Conservation (phyloP, 2,888 invertebrate species). For the Platycnemis pennipes region DNA sequence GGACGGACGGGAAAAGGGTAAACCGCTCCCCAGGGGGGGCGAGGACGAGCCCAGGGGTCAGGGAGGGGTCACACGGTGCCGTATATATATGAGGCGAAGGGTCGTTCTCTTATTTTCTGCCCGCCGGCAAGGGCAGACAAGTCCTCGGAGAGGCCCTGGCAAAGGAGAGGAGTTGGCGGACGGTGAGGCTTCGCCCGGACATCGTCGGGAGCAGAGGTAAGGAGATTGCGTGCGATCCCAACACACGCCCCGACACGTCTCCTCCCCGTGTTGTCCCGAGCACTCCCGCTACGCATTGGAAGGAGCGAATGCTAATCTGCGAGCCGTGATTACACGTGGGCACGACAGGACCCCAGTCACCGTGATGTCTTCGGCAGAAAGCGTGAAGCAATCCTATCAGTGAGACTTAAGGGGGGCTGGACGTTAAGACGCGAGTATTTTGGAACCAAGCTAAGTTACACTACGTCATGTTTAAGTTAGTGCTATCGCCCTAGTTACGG, state of each 20-base stretch:
- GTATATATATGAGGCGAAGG: not conserved
- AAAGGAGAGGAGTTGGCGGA: not conserved
- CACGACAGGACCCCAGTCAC: not conserved
- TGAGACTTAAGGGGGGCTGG: not conserved
- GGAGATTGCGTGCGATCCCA: not conserved
- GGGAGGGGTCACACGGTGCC: slow-evolving; percentile 46
- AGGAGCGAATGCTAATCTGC: not conserved
- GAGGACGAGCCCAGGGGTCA: slow-evolving; percentile 34
- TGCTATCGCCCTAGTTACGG: too few relatives aligned
- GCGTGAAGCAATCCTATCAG: not conserved
- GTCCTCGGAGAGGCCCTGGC: not conserved
- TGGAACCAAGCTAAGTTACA: too few relatives aligned
- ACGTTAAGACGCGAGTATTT: too few relatives aligned
- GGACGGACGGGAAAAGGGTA: not conserved
- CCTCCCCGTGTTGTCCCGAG: not conserved
- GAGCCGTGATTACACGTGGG: not conserved
- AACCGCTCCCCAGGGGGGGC: not conserved
- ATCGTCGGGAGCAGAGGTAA: not conserved
- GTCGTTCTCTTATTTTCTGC: slow-evolving; percentile 41
- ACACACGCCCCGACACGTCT: not conserved
- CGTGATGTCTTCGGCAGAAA: not conserved
- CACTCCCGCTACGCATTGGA: not conserved
- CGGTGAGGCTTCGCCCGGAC: not conserved
- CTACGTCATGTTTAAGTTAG: too few relatives aligned
- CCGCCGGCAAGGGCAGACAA: not conserved